Conservation (phyloP, 2,113 vertebrate genomes). For the Dermatemys mawii region DNA sequence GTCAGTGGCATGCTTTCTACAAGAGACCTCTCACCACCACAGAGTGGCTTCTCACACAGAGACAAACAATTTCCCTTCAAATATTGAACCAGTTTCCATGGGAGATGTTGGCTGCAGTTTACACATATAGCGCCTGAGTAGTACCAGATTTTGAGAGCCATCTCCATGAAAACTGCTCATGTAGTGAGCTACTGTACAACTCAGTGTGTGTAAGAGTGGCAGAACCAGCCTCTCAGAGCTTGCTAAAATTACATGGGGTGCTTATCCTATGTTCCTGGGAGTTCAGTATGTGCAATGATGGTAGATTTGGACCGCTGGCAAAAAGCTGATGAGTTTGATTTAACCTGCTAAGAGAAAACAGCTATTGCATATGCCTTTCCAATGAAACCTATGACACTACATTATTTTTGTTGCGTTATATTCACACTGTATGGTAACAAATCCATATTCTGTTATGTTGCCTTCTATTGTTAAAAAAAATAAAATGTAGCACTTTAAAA, state of each 20-base stretch:
- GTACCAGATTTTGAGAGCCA: not conserved
- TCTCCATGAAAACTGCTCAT: not conserved
- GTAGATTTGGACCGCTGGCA: accelerated
- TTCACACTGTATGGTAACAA: not conserved
- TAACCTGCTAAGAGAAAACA: not conserved
- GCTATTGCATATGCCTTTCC: accelerated
- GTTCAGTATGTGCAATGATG: accelerated
- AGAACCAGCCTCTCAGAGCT: accelerated
- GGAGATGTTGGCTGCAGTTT: accelerated
- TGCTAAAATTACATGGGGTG: not conserved
- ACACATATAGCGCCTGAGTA: not conserved
- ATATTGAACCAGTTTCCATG: accelerated
- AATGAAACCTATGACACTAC: accelerated
- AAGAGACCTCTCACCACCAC: accelerated
- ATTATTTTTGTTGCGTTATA: not conserved
- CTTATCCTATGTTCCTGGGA: accelerated
- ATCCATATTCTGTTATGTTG: not conserved
- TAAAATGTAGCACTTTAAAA: accelerated
- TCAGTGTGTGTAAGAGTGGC: accelerated
- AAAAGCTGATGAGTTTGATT: not conserved
- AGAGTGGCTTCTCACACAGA: accelerated
- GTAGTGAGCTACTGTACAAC: accelerated
- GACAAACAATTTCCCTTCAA: not conserved
- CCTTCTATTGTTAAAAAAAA: not conserved
- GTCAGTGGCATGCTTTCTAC: not conserved